Conservation (phyloP, 37 sponge, comb jelly and placozoan genomes). For the Geodia barretti region DNA sequence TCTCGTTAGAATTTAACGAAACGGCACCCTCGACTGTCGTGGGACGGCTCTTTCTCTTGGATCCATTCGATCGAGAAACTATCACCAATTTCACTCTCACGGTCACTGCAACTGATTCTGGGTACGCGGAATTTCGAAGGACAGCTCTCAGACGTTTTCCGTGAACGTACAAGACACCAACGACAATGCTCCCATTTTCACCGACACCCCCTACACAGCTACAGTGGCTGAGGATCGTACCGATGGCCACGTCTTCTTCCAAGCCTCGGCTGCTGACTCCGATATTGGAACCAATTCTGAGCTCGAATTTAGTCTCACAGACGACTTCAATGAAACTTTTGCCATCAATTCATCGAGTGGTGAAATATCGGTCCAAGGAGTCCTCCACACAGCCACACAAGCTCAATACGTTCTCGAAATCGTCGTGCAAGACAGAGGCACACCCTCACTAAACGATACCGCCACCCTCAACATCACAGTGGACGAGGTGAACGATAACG, state of each 20-base stretch:
- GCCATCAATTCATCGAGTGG: slow-evolving; percentile 42
- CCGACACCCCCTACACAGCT: slow-evolving; percentile 33
- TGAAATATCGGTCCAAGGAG: slow-evolving; percentile 9
- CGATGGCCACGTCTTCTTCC: slow-evolving; percentile 14
- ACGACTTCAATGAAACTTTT: slow-evolving; percentile 17
- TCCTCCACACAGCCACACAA: background rate
- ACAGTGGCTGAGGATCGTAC: slow-evolving; percentile 44
- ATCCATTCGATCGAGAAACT: slow-evolving; percentile 53
- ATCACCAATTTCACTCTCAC: slow-evolving; percentile 37
- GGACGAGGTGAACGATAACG: slow-evolving; percentile 52
- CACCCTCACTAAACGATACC: background rate
- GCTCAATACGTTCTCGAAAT: slow-evolving; percentile 35
- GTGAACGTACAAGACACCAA: slow-evolving; percentile 42
- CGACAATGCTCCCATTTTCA: slow-evolving; percentile 56
- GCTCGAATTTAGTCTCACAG: slow-evolving; percentile 12
- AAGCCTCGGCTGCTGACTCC: slow-evolving; percentile 27
- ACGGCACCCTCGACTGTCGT: too few relatives aligned
- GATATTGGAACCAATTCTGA: slow-evolving; percentile 50
- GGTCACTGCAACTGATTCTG: slow-evolving; percentile 50
- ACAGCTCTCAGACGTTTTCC: slow-evolving; percentile 2
- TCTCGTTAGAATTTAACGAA: slow-evolving; percentile 9
- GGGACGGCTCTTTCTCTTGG: background rate
- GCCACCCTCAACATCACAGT: slow-evolving; percentile 31
- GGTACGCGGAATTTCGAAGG: slow-evolving; percentile 19
- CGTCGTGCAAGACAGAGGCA: slow-evolving; percentile 26